Evolutionary conservation across 2,113 vertebrate species (phyloP).

Genomic region (Formicarius rufipectus): DNA sequence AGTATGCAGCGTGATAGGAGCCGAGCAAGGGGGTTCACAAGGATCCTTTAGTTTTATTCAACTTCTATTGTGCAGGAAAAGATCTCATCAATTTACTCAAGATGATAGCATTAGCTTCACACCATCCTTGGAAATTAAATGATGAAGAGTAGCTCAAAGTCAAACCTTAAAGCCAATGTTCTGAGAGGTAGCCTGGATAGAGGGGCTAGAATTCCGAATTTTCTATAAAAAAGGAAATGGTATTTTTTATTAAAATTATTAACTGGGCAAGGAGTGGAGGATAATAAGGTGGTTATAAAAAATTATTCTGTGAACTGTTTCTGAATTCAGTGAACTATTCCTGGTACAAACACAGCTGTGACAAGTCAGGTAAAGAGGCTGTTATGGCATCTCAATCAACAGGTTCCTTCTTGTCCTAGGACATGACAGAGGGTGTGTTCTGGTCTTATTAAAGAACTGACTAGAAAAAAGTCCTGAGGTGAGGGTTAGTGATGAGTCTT

Average conservation of each 20-base stretch:
- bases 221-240: not conserved
- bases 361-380: not conserved
- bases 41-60: not conserved
- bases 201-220: not conserved
- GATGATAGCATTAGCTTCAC: not conserved
- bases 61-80: not conserved
- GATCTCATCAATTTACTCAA: not conserved
- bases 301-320: not conserved
- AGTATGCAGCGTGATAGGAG: not conserved
- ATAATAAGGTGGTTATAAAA: not conserved
- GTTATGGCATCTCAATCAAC: not conserved
- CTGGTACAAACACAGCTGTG: not conserved
- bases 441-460: not conserved
- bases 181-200: too few species aligned
- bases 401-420: not conserved
- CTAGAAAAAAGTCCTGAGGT: not conserved
- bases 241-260: not conserved
- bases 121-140: not conserved
- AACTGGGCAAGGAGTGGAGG: not conserved
- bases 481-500: not conserved
- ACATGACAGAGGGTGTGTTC: not conserved
- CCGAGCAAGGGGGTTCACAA: not conserved
- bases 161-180: not conserved
- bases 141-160: not conserved
- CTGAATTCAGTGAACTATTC: not conserved